Percentiles rank a stretch among this genome's conserved stretches.
These are phyloP conservation scores for Calameuta pallipes DNA, from an alignment of 2,888 invertebrate genomes.

Conservation along the genomic window DNA sequence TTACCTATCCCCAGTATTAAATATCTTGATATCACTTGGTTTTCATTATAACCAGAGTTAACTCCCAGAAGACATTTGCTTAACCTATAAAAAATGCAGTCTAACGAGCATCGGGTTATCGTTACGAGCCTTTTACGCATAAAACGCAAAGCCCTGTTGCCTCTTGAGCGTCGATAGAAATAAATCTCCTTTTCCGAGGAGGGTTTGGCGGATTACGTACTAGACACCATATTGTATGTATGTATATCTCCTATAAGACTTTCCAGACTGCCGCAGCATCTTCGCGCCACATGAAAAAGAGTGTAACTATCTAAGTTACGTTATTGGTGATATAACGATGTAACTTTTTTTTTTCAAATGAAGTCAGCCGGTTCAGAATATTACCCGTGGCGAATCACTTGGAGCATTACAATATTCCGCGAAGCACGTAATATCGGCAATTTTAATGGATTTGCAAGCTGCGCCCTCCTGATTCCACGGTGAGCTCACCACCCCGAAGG, in stretches of 20 bases:
- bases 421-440: neutral
- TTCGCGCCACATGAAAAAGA: neutral
- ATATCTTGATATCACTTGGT: neutral
- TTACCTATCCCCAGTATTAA: neutral
- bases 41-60: neutral
- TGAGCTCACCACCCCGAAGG: neutral
- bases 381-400: neutral
- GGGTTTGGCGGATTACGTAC: neutral
- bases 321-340: neutral
- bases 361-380: neutral
- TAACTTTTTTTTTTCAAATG: neutral
- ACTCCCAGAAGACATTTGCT: neutral
- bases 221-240: neutral
- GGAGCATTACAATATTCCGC: neutral
- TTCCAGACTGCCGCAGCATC: too few relatives aligned
- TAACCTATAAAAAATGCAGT: constrained; percentile 10
- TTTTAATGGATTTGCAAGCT: neutral
- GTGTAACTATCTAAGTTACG: neutral
- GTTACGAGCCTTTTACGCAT: constrained; percentile 5
- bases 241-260: neutral
- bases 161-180: neutral
- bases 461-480: neutral
- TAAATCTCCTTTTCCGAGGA: neutral
- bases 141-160: neutral
- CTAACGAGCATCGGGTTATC: constrained; percentile 34